phyloP scores from a whole-genome alignment of 2,888 invertebrate genomes.

The Chloroclystis v-ata region DNA sequence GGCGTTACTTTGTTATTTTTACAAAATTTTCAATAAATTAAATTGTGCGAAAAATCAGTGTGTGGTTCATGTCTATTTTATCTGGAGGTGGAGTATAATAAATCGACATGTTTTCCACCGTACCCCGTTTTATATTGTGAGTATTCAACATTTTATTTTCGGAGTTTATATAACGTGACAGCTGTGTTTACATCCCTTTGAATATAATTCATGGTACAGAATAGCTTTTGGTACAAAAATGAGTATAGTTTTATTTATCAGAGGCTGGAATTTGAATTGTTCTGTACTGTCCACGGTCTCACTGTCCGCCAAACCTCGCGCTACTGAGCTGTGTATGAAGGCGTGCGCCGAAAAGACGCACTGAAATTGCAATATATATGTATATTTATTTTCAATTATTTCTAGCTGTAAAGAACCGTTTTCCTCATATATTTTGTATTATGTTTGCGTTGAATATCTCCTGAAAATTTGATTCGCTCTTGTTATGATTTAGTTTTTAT shows the following conservation, averaged over 20 bases:
- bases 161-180: slow-evolving; percentile 76
- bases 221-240: neutral
- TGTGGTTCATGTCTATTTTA: slow-evolving; percentile 29
- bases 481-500: too few relatives aligned
- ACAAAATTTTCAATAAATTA: slow-evolving; percentile 30
- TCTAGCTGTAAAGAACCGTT: too few relatives aligned
- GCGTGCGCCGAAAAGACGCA: too few relatives aligned
- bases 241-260: neutral
- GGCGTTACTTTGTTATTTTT: slow-evolving; percentile 53
- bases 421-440: too few relatives aligned
- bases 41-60: slow-evolving; percentile 37
- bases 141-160: slow-evolving; percentile 66
- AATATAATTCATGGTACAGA: neutral
- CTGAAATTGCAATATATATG: too few relatives aligned
- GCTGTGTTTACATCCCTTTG: slow-evolving; percentile 56
- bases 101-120: slow-evolving; percentile 71
- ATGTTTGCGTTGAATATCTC: too few relatives aligned
- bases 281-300: too few relatives aligned
- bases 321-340: too few relatives aligned
- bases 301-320: too few relatives aligned
- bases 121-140: slow-evolving; percentile 70
- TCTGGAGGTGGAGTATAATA: slow-evolving; percentile 55
- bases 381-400: too few relatives aligned
- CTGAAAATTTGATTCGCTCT: too few relatives aligned
- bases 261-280: too few relatives aligned